phyloP scores from a whole-genome alignment of 2,113 vertebrate genomes.

The Dissostichus mawsoni region DNA sequence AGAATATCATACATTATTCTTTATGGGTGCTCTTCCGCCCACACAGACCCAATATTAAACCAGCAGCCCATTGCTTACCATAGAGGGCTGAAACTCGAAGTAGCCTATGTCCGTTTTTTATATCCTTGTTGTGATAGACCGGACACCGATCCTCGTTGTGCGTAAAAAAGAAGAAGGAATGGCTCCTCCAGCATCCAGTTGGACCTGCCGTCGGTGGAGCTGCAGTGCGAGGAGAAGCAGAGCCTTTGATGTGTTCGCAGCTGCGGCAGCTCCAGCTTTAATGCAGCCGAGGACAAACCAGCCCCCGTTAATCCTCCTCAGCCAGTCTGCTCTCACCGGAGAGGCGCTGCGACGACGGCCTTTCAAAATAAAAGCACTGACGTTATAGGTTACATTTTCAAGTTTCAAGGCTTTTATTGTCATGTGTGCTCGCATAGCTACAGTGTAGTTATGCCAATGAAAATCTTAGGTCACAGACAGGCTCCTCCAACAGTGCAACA shows the following conservation, averaged over 20 bases:
- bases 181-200: constrained; percentile 59
- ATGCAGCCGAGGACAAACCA: constrained; percentile 74
- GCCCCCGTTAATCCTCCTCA: constrained; percentile 52
- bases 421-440: no score
- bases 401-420: no score
- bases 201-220: constrained; percentile 49
- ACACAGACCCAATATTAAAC: constrained; percentile 8
- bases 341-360: not conserved
- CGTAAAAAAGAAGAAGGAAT: constrained; percentile 1
- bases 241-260: constrained; percentile 72
- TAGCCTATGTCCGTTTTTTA: constrained; percentile 1
- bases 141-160: constrained; percentile 32
- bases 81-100: constrained; percentile 13
- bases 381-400: not conserved
- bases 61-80: constrained; percentile 53
- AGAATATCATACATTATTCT: constrained; percentile 3
- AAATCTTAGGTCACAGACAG: no score
- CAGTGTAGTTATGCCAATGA: no score
- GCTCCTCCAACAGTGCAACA: no score
- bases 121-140: constrained; percentile 2
- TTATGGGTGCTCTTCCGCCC: constrained; percentile 8
- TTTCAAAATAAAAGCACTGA: constrained; percentile 66
- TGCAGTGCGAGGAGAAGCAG: constrained; percentile 51
- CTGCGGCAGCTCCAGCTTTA: constrained; percentile 77
- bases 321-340: constrained; percentile 1